Evolutionary conservation across 2,797 vertebrate genomes (phyloP).

Genomic region (Discoglossus pictus): DNA sequence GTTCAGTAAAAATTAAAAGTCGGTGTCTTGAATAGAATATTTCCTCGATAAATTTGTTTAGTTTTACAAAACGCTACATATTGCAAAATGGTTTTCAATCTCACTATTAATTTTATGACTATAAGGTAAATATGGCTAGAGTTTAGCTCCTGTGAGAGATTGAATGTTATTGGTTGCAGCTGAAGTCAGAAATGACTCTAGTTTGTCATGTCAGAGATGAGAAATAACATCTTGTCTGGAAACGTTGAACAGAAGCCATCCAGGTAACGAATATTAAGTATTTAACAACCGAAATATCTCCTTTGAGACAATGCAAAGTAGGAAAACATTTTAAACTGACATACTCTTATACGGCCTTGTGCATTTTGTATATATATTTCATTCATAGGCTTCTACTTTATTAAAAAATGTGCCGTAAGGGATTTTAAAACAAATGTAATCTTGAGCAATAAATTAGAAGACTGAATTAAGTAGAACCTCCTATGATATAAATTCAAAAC

Average conservation of each 20-base stretch:
- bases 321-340: conserved; percentile 22
- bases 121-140: conserved; percentile 30
- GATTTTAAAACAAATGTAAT: conserved; percentile 24
- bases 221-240: conserved; percentile 44
- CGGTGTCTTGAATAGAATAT: too few relatives aligned
- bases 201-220: conserved; percentile 47
- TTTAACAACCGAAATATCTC: conserved; percentile 34
- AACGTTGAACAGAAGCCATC: conserved; percentile 25
- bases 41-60: too few relatives aligned
- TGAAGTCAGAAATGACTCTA: conserved; percentile 42
- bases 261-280: conserved; percentile 45
- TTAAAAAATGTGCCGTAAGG: conserved; percentile 23
- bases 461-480: conserved; percentile 2
- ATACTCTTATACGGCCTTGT: conserved; percentile 9
- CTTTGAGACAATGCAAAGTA: conserved; percentile 35
- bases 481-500: background rate
- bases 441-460: conserved; percentile 27
- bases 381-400: conserved; percentile 23
- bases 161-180: conserved; percentile 43
- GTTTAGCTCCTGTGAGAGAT: conserved; percentile 36
- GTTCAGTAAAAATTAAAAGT: too few relatives aligned
- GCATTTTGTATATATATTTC: conserved; percentile 19
- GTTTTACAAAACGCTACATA: background rate
- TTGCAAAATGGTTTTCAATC: conserved; percentile 21
- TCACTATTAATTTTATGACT: conserved; percentile 16